These are phyloP conservation scores for Tenthredo distinguenda DNA, from an alignment of 2,888 invertebrate genomes.

Conservation along the genomic window DNA sequence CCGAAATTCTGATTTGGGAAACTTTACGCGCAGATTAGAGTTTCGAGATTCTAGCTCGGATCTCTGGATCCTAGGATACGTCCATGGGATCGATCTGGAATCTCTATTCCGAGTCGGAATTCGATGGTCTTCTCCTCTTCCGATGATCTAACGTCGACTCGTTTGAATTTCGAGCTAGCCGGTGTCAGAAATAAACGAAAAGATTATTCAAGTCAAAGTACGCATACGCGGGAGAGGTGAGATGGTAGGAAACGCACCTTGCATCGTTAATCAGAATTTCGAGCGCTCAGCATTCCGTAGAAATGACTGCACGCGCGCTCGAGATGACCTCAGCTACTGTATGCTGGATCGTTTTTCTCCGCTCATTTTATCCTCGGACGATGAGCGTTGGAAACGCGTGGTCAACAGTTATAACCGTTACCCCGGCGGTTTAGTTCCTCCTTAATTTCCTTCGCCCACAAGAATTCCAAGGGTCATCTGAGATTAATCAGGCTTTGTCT, in stretches of 20 bases:
- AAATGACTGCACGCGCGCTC: constrained; percentile 28
- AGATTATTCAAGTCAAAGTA: constrained; percentile 19
- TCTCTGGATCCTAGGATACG: too few species aligned
- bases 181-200: not conserved
- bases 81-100: not conserved
- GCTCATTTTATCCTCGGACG: not conserved
- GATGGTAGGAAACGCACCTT: constrained; percentile 12
- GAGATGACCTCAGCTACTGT: constrained; percentile 30
- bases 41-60: too few species aligned
- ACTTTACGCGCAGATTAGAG: too few species aligned
- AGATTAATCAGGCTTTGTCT: constrained; percentile 50
- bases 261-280: constrained; percentile 36
- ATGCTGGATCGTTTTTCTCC: constrained; percentile 14
- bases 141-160: not conserved
- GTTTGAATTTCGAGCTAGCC: not conserved
- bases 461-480: constrained; percentile 24
- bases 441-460: constrained; percentile 24
- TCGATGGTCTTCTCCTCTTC: not conserved
- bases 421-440: constrained; percentile 11
- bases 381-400: not conserved
- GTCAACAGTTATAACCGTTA: constrained; percentile 46
- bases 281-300: constrained; percentile 27
- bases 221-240: not conserved
- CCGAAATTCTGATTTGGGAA: too few species aligned
- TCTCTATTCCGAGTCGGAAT: not conserved